phyloP scores from a whole-genome alignment of 30 jellyfish, hydroid and myxozoan species.

The Hydractinia echinata region DNA sequence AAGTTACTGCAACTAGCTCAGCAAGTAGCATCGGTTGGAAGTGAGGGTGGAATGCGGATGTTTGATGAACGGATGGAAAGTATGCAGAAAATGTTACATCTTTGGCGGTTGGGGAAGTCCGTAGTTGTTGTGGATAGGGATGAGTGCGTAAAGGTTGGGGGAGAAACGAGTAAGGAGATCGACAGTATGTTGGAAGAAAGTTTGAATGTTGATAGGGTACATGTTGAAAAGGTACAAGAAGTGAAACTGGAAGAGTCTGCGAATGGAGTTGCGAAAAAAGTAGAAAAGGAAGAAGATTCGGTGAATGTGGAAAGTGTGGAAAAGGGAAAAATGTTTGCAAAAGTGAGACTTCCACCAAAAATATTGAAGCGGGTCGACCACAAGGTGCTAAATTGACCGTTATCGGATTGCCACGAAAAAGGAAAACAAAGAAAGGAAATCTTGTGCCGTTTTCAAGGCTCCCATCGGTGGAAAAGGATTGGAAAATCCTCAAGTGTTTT shows the following conservation, averaged over 20 bases:
- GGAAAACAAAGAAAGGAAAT: too few species aligned
- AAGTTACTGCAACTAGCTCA: slow-evolving; percentile 23
- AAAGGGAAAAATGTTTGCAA: too few species aligned
- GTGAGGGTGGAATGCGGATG: slow-evolving; percentile 50
- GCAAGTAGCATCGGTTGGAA: slow-evolving; percentile 36
- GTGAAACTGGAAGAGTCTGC: background rate
- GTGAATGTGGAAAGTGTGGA: too few species aligned
- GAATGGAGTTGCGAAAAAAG: background rate
- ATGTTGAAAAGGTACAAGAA: background rate
- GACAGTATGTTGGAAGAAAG: too few species aligned
- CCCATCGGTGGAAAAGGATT: too few species aligned
- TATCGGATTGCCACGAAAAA: slow-evolving; percentile 1
- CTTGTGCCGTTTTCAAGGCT: too few species aligned
- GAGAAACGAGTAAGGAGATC: too few species aligned
- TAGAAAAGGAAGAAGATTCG: background rate
- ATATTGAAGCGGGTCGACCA: slow-evolving; percentile 11
- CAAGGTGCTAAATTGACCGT: slow-evolving; percentile 7
- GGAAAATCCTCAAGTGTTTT: too few species aligned
- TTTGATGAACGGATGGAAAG: slow-evolving; percentile 20
- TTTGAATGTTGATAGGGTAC: background rate
- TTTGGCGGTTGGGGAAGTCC: background rate
- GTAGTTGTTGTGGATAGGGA: background rate
- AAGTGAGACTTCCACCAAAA: too few species aligned
- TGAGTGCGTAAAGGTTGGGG: too few species aligned
- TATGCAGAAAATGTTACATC: slow-evolving; percentile 23